A percentile compares a stretch with the other conserved stretches of the same genome.
phyloP scores from a whole-genome alignment of 2,888 invertebrate species.

The Alentia gelatinosa region DNA sequence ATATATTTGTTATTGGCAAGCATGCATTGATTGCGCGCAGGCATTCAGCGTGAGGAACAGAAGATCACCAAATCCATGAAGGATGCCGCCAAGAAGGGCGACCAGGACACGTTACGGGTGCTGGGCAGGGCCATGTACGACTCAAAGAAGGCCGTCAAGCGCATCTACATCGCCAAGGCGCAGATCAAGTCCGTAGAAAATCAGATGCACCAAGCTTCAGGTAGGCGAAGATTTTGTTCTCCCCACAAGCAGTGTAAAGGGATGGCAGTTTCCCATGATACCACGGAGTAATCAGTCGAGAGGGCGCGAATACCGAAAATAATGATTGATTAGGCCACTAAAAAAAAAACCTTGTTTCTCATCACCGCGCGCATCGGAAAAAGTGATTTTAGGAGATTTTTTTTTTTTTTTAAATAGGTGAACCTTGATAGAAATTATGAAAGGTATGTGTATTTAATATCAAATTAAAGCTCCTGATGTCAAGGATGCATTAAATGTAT shows the following conservation, averaged over 20 bases:
- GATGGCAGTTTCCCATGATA: neutral
- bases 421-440: too few relatives aligned
- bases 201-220: slow-evolving; percentile 98
- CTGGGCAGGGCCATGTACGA: slow-evolving; percentile 95
- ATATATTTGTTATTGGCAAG: neutral
- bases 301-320: neutral
- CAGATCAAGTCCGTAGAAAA: slow-evolving; percentile 97
- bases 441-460: too few relatives aligned
- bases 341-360: too few relatives aligned
- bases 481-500: too few relatives aligned
- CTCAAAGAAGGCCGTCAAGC: slow-evolving; percentile 92
- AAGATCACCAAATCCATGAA: slow-evolving; percentile 96
- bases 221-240: too few relatives aligned
- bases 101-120: slow-evolving; percentile 95
- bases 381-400: too few relatives aligned
- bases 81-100: slow-evolving; percentile 96
- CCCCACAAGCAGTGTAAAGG: too few relatives aligned
- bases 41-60: slow-evolving; percentile 97
- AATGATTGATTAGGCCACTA: neutral
- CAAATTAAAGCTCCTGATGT: too few relatives aligned
- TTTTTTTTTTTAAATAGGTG: too few relatives aligned
- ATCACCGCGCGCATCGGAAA: too few relatives aligned
- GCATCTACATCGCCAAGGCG: slow-evolving; percentile 96
- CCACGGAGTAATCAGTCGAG: too few relatives aligned
- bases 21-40: slow-evolving; percentile 81